Percentiles rank a stretch among this genome's conserved stretches.
phyloP scores from a whole-genome alignment of 2,797 vertebrate species.

The Ibycter americanus region DNA sequence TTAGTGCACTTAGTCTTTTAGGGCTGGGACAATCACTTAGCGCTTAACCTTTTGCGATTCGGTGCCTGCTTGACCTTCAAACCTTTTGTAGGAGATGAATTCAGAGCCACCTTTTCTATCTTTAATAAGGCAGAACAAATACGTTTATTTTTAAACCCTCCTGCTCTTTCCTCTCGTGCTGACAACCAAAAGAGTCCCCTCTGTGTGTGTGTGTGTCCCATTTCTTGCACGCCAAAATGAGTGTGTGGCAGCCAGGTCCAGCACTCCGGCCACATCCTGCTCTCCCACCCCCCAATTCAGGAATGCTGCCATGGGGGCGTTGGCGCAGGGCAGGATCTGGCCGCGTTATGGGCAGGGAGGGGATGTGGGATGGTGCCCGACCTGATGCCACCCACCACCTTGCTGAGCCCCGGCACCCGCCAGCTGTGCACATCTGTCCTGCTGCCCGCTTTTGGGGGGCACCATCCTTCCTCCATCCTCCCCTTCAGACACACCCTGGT shows the following conservation, averaged over 20 bases:
- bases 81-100: conserved; percentile 57
- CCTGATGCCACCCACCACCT: neutral
- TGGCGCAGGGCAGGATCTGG: neutral
- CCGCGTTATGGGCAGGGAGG: fast-evolving
- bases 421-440: conserved; percentile 19
- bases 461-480: neutral
- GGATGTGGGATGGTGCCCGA: neutral
- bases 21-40: conserved; percentile 54
- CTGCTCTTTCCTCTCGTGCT: conserved; percentile 63
- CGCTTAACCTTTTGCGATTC: neutral
- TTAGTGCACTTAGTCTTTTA: conserved; percentile 48
- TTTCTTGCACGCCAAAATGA: neutral
- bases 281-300: neutral
- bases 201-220: neutral
- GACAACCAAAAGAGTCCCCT: conserved; percentile 67
- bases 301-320: neutral
- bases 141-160: conserved; percentile 60
- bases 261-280: neutral
- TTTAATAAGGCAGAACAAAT: conserved; percentile 71
- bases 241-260: neutral
- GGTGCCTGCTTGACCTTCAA: conserved; percentile 65
- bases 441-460: neutral
- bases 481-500: neutral
- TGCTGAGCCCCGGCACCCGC: fast-evolving
- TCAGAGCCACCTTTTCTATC: conserved; percentile 64